phyloP scores from a whole-genome alignment of 2,888 invertebrate species.

The Hemaris fuciformis region DNA sequence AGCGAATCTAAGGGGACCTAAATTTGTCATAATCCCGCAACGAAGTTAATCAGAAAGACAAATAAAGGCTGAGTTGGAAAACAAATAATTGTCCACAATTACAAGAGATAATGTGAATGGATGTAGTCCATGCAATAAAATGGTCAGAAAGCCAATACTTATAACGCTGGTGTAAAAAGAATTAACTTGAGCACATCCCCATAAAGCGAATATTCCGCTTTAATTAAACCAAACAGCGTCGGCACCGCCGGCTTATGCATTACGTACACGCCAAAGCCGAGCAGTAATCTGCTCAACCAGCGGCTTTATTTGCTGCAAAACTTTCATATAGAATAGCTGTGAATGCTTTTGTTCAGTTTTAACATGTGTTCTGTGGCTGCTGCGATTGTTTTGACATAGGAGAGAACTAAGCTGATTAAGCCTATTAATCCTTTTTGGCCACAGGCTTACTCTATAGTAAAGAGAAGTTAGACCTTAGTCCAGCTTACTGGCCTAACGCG shows the following conservation, averaged over 20 bases:
- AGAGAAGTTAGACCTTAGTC: no score
- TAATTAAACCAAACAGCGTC: conserved; percentile 11
- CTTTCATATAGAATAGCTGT: conserved; percentile 6
- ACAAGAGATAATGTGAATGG: no score
- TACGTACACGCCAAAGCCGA: background rate
- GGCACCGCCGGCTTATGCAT: background rate
- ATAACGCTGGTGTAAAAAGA: background rate
- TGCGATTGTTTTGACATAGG: background rate
- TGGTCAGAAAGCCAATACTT: background rate
- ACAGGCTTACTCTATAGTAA: no score
- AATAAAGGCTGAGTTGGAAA: no score
- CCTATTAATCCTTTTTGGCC: no score
- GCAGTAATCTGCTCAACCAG: conserved; percentile 6
- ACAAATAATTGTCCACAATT: no score
- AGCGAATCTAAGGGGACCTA: no score
- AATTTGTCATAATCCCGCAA: no score
- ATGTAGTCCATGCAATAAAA: no score
- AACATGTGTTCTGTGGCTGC: background rate
- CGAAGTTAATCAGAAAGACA: no score
- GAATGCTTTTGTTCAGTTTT: background rate
- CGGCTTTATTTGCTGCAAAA: conserved; percentile 9
- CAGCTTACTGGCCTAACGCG: no score
- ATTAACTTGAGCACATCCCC: background rate
- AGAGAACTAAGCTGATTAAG: background rate
- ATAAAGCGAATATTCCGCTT: conserved; percentile 8